These are phyloP conservation scores for Cerceris rybyensis DNA, from an alignment of 2,888 invertebrate genomes.

Conservation along the genomic window DNA sequence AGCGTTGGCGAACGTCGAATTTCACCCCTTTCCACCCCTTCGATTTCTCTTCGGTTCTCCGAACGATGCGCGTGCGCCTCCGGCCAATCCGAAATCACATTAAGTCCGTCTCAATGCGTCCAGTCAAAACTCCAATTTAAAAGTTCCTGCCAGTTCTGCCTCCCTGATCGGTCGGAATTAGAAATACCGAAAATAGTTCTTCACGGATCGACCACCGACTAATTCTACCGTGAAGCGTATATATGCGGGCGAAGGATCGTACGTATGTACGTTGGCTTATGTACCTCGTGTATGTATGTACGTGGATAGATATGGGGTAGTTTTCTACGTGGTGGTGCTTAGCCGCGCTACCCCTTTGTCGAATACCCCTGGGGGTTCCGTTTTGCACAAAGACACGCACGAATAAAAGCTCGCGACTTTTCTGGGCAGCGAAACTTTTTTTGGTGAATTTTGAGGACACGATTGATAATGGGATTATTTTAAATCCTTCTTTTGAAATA, in stretches of 20 bases:
- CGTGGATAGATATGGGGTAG: not conserved
- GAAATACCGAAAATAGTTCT: slow-evolving; percentile 73
- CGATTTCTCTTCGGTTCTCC: slow-evolving; percentile 43
- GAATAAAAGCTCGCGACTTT: not conserved
- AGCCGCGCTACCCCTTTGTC: not conserved
- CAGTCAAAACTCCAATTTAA: slow-evolving; percentile 80
- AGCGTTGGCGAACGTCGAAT: slow-evolving; percentile 59
- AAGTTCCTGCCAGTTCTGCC: slow-evolving; percentile 69
- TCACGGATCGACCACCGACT: slow-evolving; percentile 52
- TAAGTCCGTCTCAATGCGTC: slow-evolving; percentile 77
- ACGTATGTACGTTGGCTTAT: not conserved
- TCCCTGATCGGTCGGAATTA: slow-evolving; percentile 57
- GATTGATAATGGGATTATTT: no score
- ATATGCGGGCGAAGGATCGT: slow-evolving; percentile 2
- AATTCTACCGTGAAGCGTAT: slow-evolving; percentile 39
- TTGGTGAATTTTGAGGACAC: not conserved
- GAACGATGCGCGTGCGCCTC: slow-evolving; percentile 46
- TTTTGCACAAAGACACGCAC: not conserved
- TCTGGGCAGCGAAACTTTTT: not conserved
- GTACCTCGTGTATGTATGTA: not conserved
- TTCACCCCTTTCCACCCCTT: slow-evolving; percentile 38
- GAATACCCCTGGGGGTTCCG: not conserved
- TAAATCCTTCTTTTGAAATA: no score
- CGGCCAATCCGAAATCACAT: slow-evolving; percentile 77
- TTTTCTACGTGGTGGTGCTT: not conserved